Percentiles rank a stretch among this genome's conserved stretches.
Evolutionary conservation across 1,140 invertebrate genomes (phyloP).

Genomic region (Tetramorium parvispinum): DNA sequence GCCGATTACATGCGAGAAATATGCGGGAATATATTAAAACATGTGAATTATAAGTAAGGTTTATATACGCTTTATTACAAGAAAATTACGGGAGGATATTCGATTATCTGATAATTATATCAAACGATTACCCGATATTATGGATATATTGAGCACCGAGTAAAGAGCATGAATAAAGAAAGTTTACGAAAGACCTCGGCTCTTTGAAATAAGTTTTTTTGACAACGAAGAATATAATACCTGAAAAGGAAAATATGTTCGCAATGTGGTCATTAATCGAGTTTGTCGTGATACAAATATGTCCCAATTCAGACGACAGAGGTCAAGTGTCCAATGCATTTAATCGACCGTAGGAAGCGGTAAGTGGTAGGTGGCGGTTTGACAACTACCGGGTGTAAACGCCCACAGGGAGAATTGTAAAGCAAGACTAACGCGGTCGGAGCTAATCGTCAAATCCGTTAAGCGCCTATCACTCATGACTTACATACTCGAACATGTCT

Average conservation of each 20-base stretch:
- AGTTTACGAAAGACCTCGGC: neutral
- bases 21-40: conserved; percentile 21
- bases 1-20: neutral
- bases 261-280: neutral
- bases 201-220: neutral
- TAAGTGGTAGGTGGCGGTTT: conserved; percentile 45
- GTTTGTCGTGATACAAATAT: neutral
- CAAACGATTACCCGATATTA: neutral
- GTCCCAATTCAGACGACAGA: neutral
- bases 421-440: conserved; percentile 45
- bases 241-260: neutral
- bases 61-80: neutral
- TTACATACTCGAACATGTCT: conserved; percentile 2
- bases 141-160: neutral
- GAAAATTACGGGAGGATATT: neutral
- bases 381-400: conserved; percentile 69
- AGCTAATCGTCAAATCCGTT: conserved; percentile 69
- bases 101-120: too few relatives aligned
- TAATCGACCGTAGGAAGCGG: conserved; percentile 60
- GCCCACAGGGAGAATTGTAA: conserved; percentile 59
- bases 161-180: neutral
- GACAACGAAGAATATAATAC: neutral
- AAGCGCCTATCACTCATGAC: conserved; percentile 49
- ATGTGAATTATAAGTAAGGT: neutral
- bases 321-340: conserved; percentile 55